These are phyloP conservation scores for Rhynchonycteris naso DNA, from an alignment of 2,797 vertebrate genomes.

Conservation along the genomic window DNA sequence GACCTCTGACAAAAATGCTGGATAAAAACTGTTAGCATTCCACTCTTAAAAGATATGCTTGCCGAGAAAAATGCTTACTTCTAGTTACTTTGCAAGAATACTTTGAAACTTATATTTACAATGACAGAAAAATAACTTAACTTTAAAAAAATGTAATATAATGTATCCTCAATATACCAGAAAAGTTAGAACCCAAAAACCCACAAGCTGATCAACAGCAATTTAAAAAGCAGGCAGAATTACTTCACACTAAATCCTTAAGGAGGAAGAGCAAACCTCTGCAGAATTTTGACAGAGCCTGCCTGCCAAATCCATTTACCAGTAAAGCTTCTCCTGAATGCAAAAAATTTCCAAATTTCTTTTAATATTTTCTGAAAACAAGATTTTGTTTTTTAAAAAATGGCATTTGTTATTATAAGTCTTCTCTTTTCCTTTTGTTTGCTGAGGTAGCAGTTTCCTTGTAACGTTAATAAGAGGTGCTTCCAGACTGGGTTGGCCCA, in stretches of 20 bases:
- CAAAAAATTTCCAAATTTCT: constrained; percentile 70
- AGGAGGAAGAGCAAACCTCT: constrained; percentile 81
- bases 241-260: constrained; percentile 82
- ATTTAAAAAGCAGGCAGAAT: constrained; percentile 85
- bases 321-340: constrained; percentile 83
- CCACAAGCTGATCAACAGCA: constrained; percentile 93
- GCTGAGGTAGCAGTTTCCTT: constrained; percentile 97
- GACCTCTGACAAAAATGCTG: constrained; percentile 83
- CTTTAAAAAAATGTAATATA: constrained; percentile 82
- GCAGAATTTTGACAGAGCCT: constrained; percentile 91
- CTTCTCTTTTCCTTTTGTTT: constrained; percentile 88
- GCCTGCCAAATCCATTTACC: constrained; percentile 92
- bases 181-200: constrained; percentile 80
- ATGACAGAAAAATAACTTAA: constrained; percentile 83
- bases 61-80: constrained; percentile 69
- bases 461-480: constrained; percentile 91
- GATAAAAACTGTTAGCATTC: constrained; percentile 80
- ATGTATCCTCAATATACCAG: constrained; percentile 80
- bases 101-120: constrained; percentile 78
- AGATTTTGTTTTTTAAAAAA: constrained; percentile 82
- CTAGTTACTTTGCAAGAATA: constrained; percentile 74
- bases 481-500: constrained; percentile 89
- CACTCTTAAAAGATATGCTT: constrained; percentile 68
- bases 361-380: constrained; percentile 81
- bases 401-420: constrained; percentile 85